Evolutionary conservation across 1,140 invertebrate genomes (phyloP), one percentile per base, ranked within the genome.

Genomic region (Hestina assimilis): DNA sequence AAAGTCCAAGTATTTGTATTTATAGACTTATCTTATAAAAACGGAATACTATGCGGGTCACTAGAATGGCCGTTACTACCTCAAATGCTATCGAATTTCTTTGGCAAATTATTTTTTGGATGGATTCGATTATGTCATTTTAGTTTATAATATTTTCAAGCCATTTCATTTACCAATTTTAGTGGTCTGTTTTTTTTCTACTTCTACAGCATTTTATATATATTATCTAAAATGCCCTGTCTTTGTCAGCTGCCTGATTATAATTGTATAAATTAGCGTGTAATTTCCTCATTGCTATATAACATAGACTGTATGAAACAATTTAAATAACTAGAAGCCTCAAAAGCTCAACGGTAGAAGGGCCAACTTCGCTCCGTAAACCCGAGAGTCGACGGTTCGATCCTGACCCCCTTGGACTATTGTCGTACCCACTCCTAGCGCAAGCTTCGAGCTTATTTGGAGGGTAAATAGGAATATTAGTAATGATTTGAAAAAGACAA

Each of bases 91-190:
- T 57, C 33, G 26, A 38, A 54, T 52, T 51, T 21, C 48, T 52
- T 66, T 72, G 61, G 63, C 63, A 65, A 55, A 64, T 7, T 60
- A 57, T 28, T 29, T 60, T 55, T 67, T 75, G 76, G 74, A 79
- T 73, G 76, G 74, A 79, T 59, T 75, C 63, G 42, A 67, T 70
- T 63, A 26, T 63, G 51, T 65, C 17, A 28, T 59, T n/a, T 63
- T 42, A 51, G 5, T 40, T 52, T 38, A 53, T 51, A 48, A 29
- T 17, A 17, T 31, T 24, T 17, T 19, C 9, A 19, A 20, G 45
- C 29, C 45, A 20, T 48, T 23, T 12, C 7, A 8, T 19, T 38
- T 33, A 33, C n/a, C 11, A n/a, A 12, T 33, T 2, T 15, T 33
- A 1, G 8, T 35, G 28, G 15, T 7, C 45, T 48, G 33, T 9